Conservation (phyloP, 2,113 vertebrate genomes). For the Rallus limicola region DNA sequence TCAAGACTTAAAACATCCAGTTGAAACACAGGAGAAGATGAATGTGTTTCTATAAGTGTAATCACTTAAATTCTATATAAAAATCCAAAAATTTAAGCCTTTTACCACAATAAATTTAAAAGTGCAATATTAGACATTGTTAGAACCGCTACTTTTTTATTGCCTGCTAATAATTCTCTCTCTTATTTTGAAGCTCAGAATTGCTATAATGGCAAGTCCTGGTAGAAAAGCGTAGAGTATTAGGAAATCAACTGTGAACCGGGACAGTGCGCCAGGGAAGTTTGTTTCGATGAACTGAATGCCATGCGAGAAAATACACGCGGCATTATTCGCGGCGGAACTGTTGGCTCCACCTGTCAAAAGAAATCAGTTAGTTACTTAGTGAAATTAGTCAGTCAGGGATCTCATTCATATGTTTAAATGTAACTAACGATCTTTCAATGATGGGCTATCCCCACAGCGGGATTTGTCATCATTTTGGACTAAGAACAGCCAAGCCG, state of each 20-base stretch:
- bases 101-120: not conserved
- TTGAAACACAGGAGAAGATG: not conserved
- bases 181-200: constrained; percentile 89
- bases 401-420: too few species aligned
- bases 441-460: not conserved
- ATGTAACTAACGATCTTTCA: not conserved
- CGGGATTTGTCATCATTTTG: not conserved
- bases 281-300: constrained; percentile 81
- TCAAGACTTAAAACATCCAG: not conserved
- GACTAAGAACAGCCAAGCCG: not conserved
- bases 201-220: constrained; percentile 80
- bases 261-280: constrained; percentile 82
- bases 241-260: constrained; percentile 85
- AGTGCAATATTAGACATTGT: not conserved
- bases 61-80: not conserved
- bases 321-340: constrained; percentile 29
- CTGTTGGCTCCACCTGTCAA: constrained; percentile 61
- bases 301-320: constrained; percentile 79
- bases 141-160: not conserved
- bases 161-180: constrained; percentile 80
- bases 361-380: not conserved
- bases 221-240: constrained; percentile 91
- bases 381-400: too few species aligned
- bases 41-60: not conserved
- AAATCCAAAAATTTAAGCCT: not conserved